A percentile compares a stretch with the other conserved stretches of the same genome.
These are phyloP conservation scores for Tenthredo amoena DNA, from an alignment of 2,888 invertebrate genomes.

Conservation along the genomic window DNA sequence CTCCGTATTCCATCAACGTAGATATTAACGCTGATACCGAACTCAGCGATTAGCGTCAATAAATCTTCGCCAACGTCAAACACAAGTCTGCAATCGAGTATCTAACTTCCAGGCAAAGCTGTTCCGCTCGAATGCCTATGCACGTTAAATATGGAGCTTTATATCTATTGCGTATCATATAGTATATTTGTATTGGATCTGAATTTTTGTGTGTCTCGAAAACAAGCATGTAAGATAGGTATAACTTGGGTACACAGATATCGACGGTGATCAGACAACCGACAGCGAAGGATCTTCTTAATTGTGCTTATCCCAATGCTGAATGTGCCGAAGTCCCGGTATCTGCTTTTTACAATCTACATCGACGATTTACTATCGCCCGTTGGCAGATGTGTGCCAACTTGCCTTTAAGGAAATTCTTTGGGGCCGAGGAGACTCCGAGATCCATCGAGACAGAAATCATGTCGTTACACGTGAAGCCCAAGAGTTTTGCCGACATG, in stretches of 20 bases:
- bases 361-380: constrained; percentile 38
- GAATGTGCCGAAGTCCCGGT: not conserved
- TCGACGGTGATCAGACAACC: constrained; percentile 4
- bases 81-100: constrained; percentile 11
- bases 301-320: constrained; percentile 25
- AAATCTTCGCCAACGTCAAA: constrained; percentile 36
- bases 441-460: constrained; percentile 15
- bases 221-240: not conserved
- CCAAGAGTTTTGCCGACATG: not conserved
- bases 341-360: constrained; percentile 28
- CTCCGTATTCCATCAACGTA: constrained; percentile 3
- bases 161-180: not conserved
- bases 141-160: not conserved
- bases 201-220: not conserved
- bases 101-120: not conserved
- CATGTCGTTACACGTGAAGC: constrained; percentile 21
- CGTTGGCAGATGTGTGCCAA: constrained; percentile 41
- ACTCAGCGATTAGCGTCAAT: constrained; percentile 41
- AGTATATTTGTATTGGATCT: not conserved
- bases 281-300: constrained; percentile 13
- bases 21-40: constrained; percentile 17
- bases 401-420: constrained; percentile 33
- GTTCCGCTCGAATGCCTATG: constrained; percentile 2
- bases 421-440: not conserved
- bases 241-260: not conserved